These are phyloP conservation scores for Artemia franciscana DNA, from an alignment of 1,140 invertebrate genomes.

Conservation along the genomic window DNA sequence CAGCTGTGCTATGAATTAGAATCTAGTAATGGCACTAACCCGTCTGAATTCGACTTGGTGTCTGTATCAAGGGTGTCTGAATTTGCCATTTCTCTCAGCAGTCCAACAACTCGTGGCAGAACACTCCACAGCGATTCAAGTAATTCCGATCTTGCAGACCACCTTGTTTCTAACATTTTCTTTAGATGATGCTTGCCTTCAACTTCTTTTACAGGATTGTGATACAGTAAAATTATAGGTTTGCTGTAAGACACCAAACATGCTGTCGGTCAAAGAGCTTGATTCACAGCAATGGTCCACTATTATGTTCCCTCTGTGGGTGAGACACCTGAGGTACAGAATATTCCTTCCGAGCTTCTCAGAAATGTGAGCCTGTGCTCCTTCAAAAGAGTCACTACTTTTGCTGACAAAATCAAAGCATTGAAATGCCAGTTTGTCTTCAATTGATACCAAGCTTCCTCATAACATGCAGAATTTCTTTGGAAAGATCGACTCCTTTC, in stretches of 20 bases:
- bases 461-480: not conserved
- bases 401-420: not conserved
- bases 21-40: conserved; percentile 1
- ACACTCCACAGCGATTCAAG: not conserved
- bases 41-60: not conserved
- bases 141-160: not conserved
- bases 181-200: conserved; percentile 1
- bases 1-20: not conserved
- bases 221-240: not conserved
- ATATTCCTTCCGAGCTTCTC: not conserved
- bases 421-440: not conserved
- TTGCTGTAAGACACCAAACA: conserved; percentile 1
- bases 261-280: not conserved
- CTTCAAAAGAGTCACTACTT: not conserved
- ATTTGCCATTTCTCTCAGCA: not conserved
- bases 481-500: conserved; percentile 1
- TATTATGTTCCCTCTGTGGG: not conserved
- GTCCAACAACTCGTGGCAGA: conserved; percentile 1
- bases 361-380: no score
- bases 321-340: not conserved
- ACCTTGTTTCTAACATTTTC: not conserved
- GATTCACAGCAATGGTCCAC: not conserved
- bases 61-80: not conserved
- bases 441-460: not conserved
- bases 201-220: not conserved